Percentiles rank a stretch among this genome's conserved stretches.
These are phyloP conservation scores for Setophaga coronata DNA, from an alignment of 2,113 vertebrate species.

Conservation along the genomic window DNA sequence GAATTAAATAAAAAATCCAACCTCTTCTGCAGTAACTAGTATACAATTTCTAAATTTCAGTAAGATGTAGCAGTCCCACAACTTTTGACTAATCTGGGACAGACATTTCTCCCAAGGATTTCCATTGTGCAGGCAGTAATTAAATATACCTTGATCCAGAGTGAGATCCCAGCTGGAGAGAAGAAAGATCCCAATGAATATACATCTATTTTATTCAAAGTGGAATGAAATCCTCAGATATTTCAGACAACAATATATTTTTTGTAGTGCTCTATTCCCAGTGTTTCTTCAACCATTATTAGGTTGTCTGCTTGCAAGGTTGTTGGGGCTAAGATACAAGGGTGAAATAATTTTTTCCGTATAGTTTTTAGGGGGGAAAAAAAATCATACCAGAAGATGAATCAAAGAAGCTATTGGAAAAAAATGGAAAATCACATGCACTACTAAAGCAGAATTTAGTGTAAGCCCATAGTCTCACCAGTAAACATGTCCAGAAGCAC, in stretches of 20 bases:
- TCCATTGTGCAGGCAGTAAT: not conserved
- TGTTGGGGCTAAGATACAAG: not conserved
- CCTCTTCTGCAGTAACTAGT: not conserved
- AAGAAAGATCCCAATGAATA: not conserved
- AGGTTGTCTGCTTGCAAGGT: not conserved
- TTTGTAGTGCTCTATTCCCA: not conserved
- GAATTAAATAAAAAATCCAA: not conserved
- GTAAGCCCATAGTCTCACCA: not conserved
- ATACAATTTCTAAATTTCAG: not conserved
- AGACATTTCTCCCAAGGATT: constrained; percentile 2
- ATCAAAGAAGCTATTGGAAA: not conserved
- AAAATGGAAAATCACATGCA: not conserved
- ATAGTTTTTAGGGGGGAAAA: not conserved
- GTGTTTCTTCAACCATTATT: not conserved
- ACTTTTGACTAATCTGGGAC: not conserved
- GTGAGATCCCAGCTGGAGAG: not conserved
- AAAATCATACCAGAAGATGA: not conserved
- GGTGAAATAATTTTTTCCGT: not conserved
- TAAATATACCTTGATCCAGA: not conserved
- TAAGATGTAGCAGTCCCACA: not conserved
- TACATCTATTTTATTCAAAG: not conserved
- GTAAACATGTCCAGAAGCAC: not conserved
- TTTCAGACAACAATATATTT: not conserved
- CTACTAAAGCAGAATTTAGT: not conserved
- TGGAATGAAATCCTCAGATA: not conserved